phyloP scores from a whole-genome alignment of 2,888 invertebrate species.

The Dasypolia templi region DNA sequence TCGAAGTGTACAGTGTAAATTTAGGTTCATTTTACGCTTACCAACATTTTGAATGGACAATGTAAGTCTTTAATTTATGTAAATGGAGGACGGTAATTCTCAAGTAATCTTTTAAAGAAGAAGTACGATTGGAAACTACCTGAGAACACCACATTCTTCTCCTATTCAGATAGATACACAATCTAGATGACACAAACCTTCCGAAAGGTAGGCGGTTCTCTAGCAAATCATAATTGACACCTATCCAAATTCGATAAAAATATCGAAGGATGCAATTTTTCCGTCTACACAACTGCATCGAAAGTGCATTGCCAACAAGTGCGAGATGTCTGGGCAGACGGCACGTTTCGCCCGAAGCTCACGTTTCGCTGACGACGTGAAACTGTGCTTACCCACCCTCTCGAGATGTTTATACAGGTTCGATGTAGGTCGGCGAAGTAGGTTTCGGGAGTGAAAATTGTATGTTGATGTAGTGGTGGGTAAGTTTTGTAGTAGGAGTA shows the following conservation, averaged over 20 bases:
- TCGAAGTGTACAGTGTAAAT: background rate
- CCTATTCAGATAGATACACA: background rate
- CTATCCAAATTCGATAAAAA: conserved; percentile 41
- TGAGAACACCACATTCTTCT: background rate
- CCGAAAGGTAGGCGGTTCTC: conserved; percentile 4
- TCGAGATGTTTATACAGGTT: conserved; percentile 62
- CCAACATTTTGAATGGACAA: background rate
- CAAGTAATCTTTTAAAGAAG: background rate
- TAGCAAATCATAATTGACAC: conserved; percentile 48
- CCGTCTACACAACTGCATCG: conserved; percentile 61
- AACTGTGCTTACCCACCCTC: conserved; percentile 58
- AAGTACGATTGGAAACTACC: too few species aligned
- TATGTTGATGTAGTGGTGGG: conserved; percentile 8
- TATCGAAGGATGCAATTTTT: conserved; percentile 58
- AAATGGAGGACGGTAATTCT: background rate
- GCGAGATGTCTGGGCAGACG: conserved; percentile 54
- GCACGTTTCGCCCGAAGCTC: conserved; percentile 65
- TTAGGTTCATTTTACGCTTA: background rate
- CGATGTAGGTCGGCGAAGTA: conserved; percentile 50
- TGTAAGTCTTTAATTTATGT: background rate
- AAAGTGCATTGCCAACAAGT: conserved; percentile 67
- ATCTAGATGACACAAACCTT: background rate
- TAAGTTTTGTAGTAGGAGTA: background rate
- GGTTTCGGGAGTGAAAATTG: conserved; percentile 26
- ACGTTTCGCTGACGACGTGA: conserved; percentile 66